These are phyloP conservation scores for Nasonia vitripennis DNA, from an alignment of 1,140 invertebrate genomes.

Conservation along the genomic window DNA sequence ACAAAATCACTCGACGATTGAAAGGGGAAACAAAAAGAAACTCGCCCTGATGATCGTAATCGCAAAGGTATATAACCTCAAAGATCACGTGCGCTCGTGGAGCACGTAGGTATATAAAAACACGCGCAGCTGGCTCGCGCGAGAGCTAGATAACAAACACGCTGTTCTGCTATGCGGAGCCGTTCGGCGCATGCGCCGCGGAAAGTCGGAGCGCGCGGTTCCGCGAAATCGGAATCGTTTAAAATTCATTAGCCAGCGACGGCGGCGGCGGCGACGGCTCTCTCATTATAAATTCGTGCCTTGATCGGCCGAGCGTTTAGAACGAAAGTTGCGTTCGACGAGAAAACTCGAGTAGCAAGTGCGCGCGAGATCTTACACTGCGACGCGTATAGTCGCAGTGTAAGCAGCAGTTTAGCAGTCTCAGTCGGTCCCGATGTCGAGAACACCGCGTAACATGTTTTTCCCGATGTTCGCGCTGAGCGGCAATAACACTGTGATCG, in stretches of 20 bases:
- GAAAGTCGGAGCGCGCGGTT: neutral
- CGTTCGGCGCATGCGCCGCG: slow-evolving; percentile 48
- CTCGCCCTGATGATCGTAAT: neutral
- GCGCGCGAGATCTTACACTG: neutral
- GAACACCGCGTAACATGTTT: slow-evolving; percentile 42
- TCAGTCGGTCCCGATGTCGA: slow-evolving; percentile 2
- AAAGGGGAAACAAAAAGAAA: neutral
- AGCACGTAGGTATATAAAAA: neutral
- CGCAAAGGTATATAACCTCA: slow-evolving; percentile 51
- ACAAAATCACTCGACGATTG: neutral
- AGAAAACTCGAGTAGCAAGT: neutral
- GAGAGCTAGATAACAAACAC: too few species aligned
- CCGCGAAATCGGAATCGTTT: slow-evolving; percentile 1
- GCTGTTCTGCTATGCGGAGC: neutral
- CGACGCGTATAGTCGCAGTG: neutral
- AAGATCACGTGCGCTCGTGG: slow-evolving; percentile 49
- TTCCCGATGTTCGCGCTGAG: neutral
- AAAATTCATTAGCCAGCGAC: slow-evolving; percentile 38
- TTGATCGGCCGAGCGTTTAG: slow-evolving; percentile 37
- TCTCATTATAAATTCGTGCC: slow-evolving; percentile 42
- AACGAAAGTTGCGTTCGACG: slow-evolving; percentile 27
- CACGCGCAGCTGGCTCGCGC: neutral
- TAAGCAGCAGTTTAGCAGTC: too few species aligned
- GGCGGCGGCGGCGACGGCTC: neutral
- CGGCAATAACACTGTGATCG: neutral